Evolutionary conservation across 2,888 invertebrate species (phyloP).

Genomic region (Standfussiana lucernea): DNA sequence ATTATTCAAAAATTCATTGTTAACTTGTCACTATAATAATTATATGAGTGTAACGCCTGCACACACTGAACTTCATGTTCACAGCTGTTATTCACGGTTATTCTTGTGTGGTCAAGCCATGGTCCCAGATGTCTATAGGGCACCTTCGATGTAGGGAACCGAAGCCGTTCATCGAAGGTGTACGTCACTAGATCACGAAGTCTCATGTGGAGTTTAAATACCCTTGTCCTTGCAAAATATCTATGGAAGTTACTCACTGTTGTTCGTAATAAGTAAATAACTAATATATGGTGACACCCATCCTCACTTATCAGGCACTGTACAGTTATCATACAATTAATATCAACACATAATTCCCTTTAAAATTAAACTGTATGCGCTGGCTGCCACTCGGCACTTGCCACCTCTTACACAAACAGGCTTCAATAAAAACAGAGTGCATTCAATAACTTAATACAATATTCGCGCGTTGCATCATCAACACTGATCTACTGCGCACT

Average conservation of each 20-base stretch:
- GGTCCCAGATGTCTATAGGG: no score
- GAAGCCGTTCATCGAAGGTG: no score
- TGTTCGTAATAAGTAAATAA: not conserved
- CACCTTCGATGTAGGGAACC: no score
- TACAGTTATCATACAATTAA: not conserved
- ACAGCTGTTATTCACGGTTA: not conserved
- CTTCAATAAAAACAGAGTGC: constrained; percentile 33
- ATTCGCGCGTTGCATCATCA: constrained; percentile 23
- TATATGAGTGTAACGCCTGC: constrained; percentile 1
- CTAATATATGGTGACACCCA: no score
- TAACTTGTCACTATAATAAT: constrained; percentile 16
- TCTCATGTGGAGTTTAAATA: no score
- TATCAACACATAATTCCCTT: not conserved
- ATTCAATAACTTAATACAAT: constrained; percentile 28
- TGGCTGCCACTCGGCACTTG: constrained; percentile 5
- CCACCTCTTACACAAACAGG: constrained; percentile 11
- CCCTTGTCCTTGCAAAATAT: not conserved
- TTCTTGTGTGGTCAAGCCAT: not conserved
- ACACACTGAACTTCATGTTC: not conserved
- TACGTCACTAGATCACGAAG: no score
- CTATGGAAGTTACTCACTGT: not conserved
- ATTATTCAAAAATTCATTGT: constrained; percentile 43
- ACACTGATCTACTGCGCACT: constrained; percentile 35
- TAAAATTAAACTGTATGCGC: not conserved
- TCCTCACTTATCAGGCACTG: not conserved